Conservation (phyloP, 2,113 vertebrate species). For the Dolichallabes microphthalmus region DNA sequence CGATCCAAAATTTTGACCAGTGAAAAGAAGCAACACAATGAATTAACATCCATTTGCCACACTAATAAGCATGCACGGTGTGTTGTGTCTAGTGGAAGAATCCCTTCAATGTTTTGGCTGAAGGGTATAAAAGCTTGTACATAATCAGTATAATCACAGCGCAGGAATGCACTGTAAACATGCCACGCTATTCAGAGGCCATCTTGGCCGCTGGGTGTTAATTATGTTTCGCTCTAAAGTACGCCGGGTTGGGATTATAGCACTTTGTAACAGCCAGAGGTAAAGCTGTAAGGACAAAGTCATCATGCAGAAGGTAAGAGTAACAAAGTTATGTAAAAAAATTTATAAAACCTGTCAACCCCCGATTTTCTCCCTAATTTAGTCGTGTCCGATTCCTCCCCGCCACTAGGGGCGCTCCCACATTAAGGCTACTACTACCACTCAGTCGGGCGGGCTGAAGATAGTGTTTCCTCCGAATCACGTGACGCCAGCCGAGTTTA, state of each 20-base stretch:
- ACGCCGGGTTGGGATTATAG: neutral
- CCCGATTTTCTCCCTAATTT: too few species aligned
- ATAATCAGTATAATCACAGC: conserved; percentile 15
- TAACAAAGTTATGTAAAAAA: neutral
- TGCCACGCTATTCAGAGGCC: conserved; percentile 10
- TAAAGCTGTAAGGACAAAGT: neutral
- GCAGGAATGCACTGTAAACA: conserved; percentile 23
- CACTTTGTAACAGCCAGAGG: neutral
- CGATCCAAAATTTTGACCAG: conserved; percentile 37
- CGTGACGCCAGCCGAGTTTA: too few species aligned
- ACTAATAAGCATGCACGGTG: conserved; percentile 57
- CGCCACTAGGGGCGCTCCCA: too few species aligned
- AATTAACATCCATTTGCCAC: conserved; percentile 53
- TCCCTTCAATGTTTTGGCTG: neutral
- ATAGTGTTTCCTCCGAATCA: too few species aligned
- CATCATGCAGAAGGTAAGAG: neutral
- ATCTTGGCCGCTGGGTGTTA: conserved; percentile 11
- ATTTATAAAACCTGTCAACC: neutral
- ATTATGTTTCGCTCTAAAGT: conserved; percentile 25
- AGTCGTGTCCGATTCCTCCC: too few species aligned
- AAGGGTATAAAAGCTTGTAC: conserved; percentile 20
- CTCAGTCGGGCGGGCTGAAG: too few species aligned
- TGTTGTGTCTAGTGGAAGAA: conserved; percentile 64
- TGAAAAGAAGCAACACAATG: conserved; percentile 30
- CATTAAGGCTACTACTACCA: too few species aligned